Evolutionary conservation across 2,113 vertebrate species (phyloP).

Genomic region (Syngnathoides biaculeatus): DNA sequence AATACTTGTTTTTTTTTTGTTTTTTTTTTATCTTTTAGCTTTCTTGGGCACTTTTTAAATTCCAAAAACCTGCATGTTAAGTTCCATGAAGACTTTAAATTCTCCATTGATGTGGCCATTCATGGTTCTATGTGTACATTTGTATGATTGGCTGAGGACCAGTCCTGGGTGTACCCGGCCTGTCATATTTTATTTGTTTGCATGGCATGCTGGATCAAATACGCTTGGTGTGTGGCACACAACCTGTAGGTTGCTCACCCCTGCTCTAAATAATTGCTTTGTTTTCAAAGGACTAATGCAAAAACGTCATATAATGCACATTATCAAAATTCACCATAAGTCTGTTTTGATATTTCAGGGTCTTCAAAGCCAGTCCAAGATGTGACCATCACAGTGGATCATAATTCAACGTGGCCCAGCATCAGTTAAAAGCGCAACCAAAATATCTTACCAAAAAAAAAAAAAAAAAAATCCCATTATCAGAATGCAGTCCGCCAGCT

Average conservation of each 20-base stretch:
- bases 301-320: constrained; percentile 3
- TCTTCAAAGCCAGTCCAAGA: constrained; percentile 61
- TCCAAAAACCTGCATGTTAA: not conserved
- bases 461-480: constrained; percentile 44
- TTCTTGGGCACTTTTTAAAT: not conserved
- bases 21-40: too few relatives aligned
- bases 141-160: too few relatives aligned
- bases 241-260: not conserved
- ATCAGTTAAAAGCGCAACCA: constrained; percentile 62
- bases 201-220: not conserved
- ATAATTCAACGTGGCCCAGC: constrained; percentile 50
- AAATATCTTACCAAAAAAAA: constrained; percentile 37
- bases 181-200: not conserved
- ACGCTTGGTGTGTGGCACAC: not conserved
- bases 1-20: not conserved
- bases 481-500: constrained; percentile 68
- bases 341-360: constrained; percentile 73
- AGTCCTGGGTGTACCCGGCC: too few relatives aligned
- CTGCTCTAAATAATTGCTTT: not conserved
- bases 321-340: constrained; percentile 46
- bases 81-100: too few relatives aligned
- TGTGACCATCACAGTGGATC: constrained; percentile 65
- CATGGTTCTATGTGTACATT: too few relatives aligned
- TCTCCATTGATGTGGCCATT: too few relatives aligned
- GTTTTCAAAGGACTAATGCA: constrained; percentile 24